phyloP scores from a whole-genome alignment of 2,888 invertebrate species.

The Eristalis tenax region DNA sequence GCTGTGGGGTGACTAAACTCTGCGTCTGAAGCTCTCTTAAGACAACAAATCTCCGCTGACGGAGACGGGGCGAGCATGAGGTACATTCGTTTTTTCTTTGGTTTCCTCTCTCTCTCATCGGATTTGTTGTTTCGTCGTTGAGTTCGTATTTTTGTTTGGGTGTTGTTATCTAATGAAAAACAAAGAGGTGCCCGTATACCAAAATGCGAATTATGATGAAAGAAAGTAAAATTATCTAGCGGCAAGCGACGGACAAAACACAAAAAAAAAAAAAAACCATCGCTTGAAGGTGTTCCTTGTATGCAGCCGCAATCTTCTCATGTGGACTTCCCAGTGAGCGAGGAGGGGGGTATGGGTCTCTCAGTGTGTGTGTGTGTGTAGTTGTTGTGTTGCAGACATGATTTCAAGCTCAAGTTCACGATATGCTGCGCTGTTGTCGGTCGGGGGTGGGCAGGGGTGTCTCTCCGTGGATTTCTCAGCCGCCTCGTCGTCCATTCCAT shows the following conservation, averaged over 20 bases:
- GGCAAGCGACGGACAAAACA: background rate
- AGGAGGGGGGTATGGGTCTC: no score
- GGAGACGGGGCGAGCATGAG: background rate
- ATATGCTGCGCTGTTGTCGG: constrained; percentile 16
- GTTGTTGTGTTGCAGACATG: background rate
- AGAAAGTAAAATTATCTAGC: constrained; percentile 41
- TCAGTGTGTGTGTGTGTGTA: constrained; percentile 10
- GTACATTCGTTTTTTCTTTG: background rate
- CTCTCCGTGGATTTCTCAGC: constrained; percentile 7
- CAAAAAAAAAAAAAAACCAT: no score
- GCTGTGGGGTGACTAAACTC: constrained; percentile 46
- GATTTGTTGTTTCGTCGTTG: background rate
- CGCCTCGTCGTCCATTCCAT: background rate
- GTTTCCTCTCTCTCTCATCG: no score
- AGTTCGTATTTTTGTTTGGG: constrained; percentile 35
- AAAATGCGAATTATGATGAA: constrained; percentile 64
- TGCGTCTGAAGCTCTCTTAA: constrained; percentile 49
- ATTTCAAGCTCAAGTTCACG: constrained; percentile 71
- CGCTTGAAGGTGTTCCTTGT: background rate
- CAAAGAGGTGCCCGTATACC: background rate
- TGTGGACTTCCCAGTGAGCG: background rate
- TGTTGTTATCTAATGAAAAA: constrained; percentile 65
- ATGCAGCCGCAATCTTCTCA: background rate
- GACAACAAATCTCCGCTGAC: constrained; percentile 58
- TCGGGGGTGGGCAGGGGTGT: background rate